A percentile compares a stretch with the other conserved stretches of the same genome.
phyloP scores from a whole-genome alignment of 2,113 vertebrate species.

The Crocuta crocuta region DNA sequence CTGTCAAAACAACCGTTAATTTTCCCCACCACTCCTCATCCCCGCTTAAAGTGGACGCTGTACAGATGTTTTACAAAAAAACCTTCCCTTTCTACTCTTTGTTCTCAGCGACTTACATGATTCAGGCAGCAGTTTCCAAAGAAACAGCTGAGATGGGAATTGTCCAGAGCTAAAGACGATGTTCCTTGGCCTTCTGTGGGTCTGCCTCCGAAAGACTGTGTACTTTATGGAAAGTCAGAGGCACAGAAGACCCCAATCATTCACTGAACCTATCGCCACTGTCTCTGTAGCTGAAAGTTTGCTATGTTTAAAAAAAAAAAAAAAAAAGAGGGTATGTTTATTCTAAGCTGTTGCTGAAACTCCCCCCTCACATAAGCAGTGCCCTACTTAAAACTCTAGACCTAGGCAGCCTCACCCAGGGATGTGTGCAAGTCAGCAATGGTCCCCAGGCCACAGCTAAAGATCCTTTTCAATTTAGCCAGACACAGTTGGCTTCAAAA shows the following conservation, averaged over 20 bases:
- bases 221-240: neutral
- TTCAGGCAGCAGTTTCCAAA: neutral
- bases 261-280: neutral
- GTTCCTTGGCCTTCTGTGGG: neutral
- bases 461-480: neutral
- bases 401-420: neutral
- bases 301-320: neutral
- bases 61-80: slow-evolving; percentile 57
- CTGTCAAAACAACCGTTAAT: slow-evolving; percentile 63
- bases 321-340: neutral
- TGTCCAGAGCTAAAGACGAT: neutral
- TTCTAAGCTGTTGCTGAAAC: slow-evolving; percentile 17
- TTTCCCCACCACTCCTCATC: neutral
- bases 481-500: neutral
- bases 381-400: slow-evolving; percentile 11
- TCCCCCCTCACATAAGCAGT: neutral
- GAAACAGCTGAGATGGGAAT: neutral
- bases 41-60: slow-evolving; percentile 15
- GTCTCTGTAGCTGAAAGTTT: neutral
- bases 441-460: neutral
- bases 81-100: neutral
- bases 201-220: neutral
- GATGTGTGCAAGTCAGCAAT: neutral
- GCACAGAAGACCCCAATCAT: neutral
- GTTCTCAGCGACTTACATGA: neutral